Evolutionary conservation across 2,797 vertebrate species (phyloP), one percentile per base, ranked within the genome.

Genomic region (Choloepus didactylus): DNA sequence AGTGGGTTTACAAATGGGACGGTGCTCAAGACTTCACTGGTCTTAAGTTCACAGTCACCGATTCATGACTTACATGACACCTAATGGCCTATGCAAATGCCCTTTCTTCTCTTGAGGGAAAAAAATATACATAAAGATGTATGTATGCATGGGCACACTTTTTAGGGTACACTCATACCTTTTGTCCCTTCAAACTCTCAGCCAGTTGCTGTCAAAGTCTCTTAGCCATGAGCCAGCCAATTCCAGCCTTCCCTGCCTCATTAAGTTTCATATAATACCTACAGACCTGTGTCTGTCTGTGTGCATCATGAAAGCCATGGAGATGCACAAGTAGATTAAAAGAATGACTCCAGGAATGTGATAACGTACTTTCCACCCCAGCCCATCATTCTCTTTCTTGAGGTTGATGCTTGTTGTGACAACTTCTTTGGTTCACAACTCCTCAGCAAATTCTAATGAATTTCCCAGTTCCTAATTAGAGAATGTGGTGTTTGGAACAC

Each of bases 391-490:
- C 69, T 85, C 29, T 44, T 14, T 46, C 72, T 38, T 38, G 82
- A 87, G 44, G 59, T 77, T 15, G 41, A 82, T 59, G 72, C 89
- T 23, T 5, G 29, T n/a, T 25, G 35, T 87, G 70, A 96, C 91
- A 92, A 82, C 9, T 1, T 12, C 90, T 93, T 86, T 92, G 66
- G 46, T 83, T 92, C 49, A n/a, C 35, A 54, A 29, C 41, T 81
- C 41, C 21, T 93, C 31, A 38, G 92, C 81, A 85, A 81, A 72
- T 59, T 75, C 56, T 82, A 95, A 89, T 67, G 70, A 87, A 54
- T 60, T 83, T 79, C 41, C 41, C 41, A 14, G 0, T 69, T 27
- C 66, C 70, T 94, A 84, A 95, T 51, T 84, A 92, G 93, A 96
- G n/a, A 89, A 77, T 44, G 12, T 23, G 41, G 70, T 86, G 35